Evolutionary conservation across 2,888 invertebrate species (phyloP), one percentile per base, ranked within the genome.

Genomic region (Trachelus stipa): DNA sequence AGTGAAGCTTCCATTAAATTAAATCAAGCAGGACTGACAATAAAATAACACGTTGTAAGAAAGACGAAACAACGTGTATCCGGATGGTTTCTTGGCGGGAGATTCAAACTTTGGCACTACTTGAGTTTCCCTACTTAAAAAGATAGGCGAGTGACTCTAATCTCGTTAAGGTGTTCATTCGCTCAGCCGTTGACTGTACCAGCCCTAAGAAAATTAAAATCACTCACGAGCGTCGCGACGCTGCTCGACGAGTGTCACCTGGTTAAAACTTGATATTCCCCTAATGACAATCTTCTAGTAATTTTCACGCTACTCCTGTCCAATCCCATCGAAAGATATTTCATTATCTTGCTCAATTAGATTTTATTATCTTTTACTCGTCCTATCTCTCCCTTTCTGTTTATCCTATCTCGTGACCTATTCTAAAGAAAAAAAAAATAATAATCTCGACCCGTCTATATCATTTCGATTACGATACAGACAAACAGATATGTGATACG

Each of bases 401-500:
- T 71, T 34, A 71, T 11, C 30, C 11, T 71, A 33, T 31, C 30
- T 30, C 30, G 71, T 33, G 34, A 30, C 6, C 31, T 33, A 71
- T 1, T 34, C 30, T 12, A 71, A 23, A 34, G 12, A 3, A 30
- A 31, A 15, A 69, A 69, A 37, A 2, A 40, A 56, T 23, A 71
- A 73, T 68, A 79, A 80, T 40, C 73, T 71, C 75, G 79, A 77
- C 33, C 69, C 76, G 73, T 77, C 75, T 79, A 80, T 75, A 80
- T 74, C 76, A 76, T 56, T 69, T 56, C 56, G 9, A 56, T 56
- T 79, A 80, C 74, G 73, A 77, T 80, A 79, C 77, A 80, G 77
- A 81, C 75, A 74, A 76, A 77, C 74, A 80, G 80, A 80, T 77
- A 77, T 80, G 79, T 69, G 76, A 80, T 71, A 56, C 79, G 79